phyloP scores from a whole-genome alignment of 1,140 invertebrate species.

The Cydia pomonella region DNA sequence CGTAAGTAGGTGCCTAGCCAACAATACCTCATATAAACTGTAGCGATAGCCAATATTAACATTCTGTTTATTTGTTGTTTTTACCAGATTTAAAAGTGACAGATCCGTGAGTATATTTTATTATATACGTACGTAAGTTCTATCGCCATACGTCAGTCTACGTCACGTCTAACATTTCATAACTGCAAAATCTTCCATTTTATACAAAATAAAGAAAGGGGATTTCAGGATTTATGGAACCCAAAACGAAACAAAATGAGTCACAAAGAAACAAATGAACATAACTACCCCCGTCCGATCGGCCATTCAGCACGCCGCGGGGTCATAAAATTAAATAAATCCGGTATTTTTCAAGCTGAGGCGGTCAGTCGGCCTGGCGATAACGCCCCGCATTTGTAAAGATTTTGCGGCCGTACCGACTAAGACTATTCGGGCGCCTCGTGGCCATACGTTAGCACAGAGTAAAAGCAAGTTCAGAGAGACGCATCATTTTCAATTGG shows the following conservation, averaged over 20 bases:
- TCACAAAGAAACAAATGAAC: conserved; percentile 51
- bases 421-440: conserved; percentile 60
- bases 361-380: conserved; percentile 74
- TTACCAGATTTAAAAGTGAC: too few species aligned
- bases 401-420: conserved; percentile 66
- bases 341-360: conserved; percentile 79
- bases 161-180: not conserved
- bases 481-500: not conserved
- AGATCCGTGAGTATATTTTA: too few species aligned
- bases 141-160: too few species aligned
- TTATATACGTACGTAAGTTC: too few species aligned
- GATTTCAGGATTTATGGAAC: conserved; percentile 1
- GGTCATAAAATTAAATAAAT: conserved; percentile 79
- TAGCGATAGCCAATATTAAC: too few species aligned
- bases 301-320: conserved; percentile 73
- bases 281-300: conserved; percentile 55
- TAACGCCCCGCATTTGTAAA: conserved; percentile 77
- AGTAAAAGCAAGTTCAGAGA: conserved; percentile 38
- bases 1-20: too few species aligned
- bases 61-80: too few species aligned
- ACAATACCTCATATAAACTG: too few species aligned
- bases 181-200: not conserved
- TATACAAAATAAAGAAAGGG: conserved; percentile 37
- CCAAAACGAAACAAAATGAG: conserved; percentile 11
- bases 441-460: conserved; percentile 66